These are phyloP conservation scores for Macrotrachela quadricornifera DNA, from an alignment of 1,140 invertebrate species.

Conservation along the genomic window DNA sequence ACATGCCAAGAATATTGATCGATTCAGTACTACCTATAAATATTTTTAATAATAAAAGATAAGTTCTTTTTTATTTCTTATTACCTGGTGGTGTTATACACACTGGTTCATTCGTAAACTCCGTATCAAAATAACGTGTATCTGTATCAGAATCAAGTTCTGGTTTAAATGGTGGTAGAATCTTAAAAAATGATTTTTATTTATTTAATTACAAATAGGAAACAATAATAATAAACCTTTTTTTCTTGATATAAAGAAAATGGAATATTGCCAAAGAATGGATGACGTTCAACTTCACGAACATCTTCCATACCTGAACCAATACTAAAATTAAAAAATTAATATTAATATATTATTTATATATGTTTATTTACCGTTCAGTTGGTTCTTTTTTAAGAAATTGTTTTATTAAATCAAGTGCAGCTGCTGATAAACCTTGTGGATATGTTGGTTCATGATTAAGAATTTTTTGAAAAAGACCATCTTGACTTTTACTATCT, in stretches of 20 bases:
- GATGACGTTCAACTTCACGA: slow-evolving; percentile 36
- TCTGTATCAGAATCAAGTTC: neutral
- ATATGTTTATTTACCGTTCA: slow-evolving; percentile 16
- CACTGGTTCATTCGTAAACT: slow-evolving; percentile 2
- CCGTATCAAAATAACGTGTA: slow-evolving; percentile 5
- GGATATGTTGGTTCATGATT: neutral
- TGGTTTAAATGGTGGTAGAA: slow-evolving; percentile 34
- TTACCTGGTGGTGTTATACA: neutral
- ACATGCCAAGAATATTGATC: no score
- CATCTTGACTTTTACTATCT: neutral
- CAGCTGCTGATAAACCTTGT: no score
- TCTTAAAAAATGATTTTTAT: no score
- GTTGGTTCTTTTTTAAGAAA: slow-evolving; percentile 38
- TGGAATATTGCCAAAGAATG: slow-evolving; percentile 37
- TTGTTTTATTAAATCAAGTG: slow-evolving; percentile 14
- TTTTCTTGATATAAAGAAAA: slow-evolving; percentile 34
- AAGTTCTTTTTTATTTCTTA: no score
- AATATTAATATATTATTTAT: no score
- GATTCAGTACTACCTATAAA: no score
- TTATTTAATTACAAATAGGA: no score
- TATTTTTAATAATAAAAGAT: no score
- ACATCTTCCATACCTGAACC: slow-evolving; percentile 34
- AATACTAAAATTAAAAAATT: slow-evolving; percentile 14
- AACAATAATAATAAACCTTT: no score
- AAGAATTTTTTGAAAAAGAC: slow-evolving; percentile 4